phyloP scores from a whole-genome alignment of 2,113 vertebrate genomes.

The human region GRCh38 chr1:193406001-193406500 shows the following conservation, averaged over 20 bases:
- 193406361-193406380: neutral
- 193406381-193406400: too few species aligned
- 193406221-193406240: neutral
- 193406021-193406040: neutral
- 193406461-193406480: too few species aligned
- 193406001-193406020: neutral
- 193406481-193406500: too few species aligned
- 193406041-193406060: neutral
- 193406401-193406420: too few species aligned
- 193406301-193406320: slow-evolving; percentile 21
- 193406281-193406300: neutral
- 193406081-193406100: neutral
- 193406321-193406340: neutral
- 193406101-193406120: slow-evolving; percentile 21
- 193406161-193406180: neutral
- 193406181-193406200: neutral
- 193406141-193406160: neutral
- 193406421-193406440: too few species aligned
- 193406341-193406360: neutral
- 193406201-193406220: neutral
- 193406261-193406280: neutral
- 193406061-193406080: neutral
- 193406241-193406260: neutral
- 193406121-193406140: neutral
- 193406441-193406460: too few species aligned